phyloP scores from a whole-genome alignment of 2,797 vertebrate species.

The Malacoctenus gilli region DNA sequence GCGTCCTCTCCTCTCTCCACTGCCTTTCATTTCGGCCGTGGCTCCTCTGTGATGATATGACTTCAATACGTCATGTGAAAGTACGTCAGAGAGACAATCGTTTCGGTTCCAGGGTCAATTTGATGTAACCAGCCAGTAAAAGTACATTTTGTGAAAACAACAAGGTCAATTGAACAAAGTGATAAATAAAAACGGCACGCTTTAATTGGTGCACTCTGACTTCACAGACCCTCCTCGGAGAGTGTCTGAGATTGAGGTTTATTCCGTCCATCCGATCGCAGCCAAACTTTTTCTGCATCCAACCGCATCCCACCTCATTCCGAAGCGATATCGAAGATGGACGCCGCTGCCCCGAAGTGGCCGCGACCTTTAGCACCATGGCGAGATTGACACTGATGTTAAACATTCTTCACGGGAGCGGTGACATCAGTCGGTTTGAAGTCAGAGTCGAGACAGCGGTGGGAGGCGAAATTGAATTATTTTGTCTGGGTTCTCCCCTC shows the following conservation, averaged over 20 bases:
- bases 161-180: background rate
- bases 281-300: no score
- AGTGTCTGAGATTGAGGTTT: background rate
- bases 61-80: conserved; percentile 20
- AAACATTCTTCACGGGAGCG: conserved; percentile 40
- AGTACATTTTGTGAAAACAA: conserved; percentile 7
- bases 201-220: background rate
- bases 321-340: no score
- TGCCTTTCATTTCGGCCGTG: background rate
- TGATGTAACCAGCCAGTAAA: conserved; percentile 4
- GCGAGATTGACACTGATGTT: conserved; percentile 59
- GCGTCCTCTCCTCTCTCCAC: background rate
- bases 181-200: background rate
- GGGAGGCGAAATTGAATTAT: conserved; percentile 52
- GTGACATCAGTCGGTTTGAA: conserved; percentile 30
- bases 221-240: background rate
- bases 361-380: conserved; percentile 53
- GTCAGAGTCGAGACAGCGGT: conserved; percentile 31
- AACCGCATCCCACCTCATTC: no score
- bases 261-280: no score
- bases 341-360: conserved; percentile 14
- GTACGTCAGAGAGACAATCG: background rate
- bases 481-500: conserved; percentile 23
- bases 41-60: background rate
- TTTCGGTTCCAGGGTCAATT: conserved; percentile 5